A percentile compares a stretch with the other conserved stretches of the same genome.
These are phyloP conservation scores for Aleadryas rufinucha DNA, from an alignment of 2,113 vertebrate genomes.

Conservation along the genomic window DNA sequence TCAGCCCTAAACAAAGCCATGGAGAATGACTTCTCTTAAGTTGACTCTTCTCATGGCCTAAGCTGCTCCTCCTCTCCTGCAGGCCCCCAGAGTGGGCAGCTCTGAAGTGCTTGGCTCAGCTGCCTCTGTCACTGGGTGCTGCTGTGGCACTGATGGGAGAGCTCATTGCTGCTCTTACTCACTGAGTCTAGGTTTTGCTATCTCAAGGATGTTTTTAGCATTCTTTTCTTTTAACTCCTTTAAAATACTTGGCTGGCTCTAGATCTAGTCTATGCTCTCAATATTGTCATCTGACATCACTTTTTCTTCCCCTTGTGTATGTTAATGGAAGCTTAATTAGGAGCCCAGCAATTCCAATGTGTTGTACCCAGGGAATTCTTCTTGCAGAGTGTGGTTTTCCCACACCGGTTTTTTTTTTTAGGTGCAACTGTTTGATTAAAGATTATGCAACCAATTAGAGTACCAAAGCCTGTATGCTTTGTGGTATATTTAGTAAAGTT, in stretches of 20 bases:
- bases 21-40: background rate
- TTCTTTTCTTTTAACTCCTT: background rate
- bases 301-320: background rate
- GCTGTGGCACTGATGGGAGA: background rate
- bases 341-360: background rate
- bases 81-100: background rate
- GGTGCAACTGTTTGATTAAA: background rate
- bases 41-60: background rate
- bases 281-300: background rate
- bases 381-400: accelerated
- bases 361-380: background rate
- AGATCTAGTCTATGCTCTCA: background rate
- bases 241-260: background rate
- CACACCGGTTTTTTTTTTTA: background rate
- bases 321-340: background rate
- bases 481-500: background rate
- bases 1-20: background rate
- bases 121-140: background rate
- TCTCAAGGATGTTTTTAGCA: background rate
- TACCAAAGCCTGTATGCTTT: background rate
- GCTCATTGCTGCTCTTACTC: background rate
- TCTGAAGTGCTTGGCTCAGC: background rate
- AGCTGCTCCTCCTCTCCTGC: background rate
- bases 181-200: background rate
- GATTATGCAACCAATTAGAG: background rate